Conservation (phyloP, 2,113 vertebrate genomes). For the Lepus americanus region DNA sequence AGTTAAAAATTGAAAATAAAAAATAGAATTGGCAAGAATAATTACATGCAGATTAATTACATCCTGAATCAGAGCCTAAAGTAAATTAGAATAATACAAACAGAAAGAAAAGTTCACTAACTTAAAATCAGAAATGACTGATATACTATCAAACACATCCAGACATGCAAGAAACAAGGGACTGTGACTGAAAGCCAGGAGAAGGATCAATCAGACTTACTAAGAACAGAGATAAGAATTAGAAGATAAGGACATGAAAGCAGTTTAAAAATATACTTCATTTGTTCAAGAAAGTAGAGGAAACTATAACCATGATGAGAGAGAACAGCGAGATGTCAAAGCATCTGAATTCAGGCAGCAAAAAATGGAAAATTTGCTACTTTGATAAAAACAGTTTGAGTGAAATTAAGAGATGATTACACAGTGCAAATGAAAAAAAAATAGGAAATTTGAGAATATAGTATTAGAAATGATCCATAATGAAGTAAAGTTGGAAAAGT, state of each 20-base stretch:
- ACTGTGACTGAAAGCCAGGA: not conserved
- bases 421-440: not conserved
- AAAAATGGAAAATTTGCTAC: not conserved
- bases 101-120: not conserved
- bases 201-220: not conserved
- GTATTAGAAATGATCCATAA: not conserved
- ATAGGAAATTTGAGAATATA: not conserved
- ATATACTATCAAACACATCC: not conserved
- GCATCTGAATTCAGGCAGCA: not conserved
- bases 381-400: not conserved
- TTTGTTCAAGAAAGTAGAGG: not conserved
- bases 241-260: not conserved
- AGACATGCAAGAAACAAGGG: not conserved
- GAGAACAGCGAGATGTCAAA: not conserved
- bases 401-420: not conserved
- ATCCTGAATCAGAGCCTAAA: not conserved
- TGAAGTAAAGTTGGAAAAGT: not conserved
- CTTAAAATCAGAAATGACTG: slow-evolving; percentile 3
- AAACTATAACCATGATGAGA: not conserved
- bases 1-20: not conserved
- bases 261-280: not conserved
- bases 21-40: not conserved
- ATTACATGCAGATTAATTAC: not conserved
- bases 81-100: slow-evolving; percentile 2
- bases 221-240: not conserved